These are phyloP conservation scores for Drosophila watanabei DNA, from an alignment of 1,140 invertebrate genomes.

Conservation along the genomic window DNA sequence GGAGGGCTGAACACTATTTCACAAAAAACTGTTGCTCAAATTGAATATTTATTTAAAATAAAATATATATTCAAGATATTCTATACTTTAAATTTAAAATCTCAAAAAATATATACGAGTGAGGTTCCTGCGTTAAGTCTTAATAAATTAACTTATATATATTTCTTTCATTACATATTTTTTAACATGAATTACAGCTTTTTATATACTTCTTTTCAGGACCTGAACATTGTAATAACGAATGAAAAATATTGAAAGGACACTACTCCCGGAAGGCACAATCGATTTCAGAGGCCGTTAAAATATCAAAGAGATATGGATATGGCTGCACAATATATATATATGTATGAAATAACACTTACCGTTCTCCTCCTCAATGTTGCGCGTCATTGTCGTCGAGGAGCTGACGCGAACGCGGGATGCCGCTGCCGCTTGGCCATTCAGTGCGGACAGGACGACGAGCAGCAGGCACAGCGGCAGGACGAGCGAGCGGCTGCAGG, in stretches of 20 bases:
- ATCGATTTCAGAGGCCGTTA: constrained; percentile 34
- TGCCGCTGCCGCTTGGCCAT: constrained; percentile 65
- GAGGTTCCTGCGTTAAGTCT: too few relatives aligned
- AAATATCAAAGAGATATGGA: not conserved
- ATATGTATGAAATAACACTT: constrained; percentile 39
- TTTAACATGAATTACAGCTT: not conserved
- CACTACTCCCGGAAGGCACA: constrained; percentile 29
- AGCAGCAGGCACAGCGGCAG: constrained; percentile 64
- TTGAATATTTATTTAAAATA: too few relatives aligned
- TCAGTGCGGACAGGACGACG: constrained; percentile 59
- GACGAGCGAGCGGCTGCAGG: constrained; percentile 48
- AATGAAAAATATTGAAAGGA: not conserved
- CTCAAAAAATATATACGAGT: too few relatives aligned
- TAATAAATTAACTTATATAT: too few relatives aligned
- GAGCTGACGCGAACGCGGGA: constrained; percentile 80
- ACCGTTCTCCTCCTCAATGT: constrained; percentile 84
- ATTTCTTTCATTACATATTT: too few relatives aligned
- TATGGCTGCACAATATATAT: not conserved
- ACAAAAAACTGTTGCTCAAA: too few relatives aligned
- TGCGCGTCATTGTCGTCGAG: constrained; percentile 80
- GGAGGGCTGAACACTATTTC: too few relatives aligned
- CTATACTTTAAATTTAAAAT: too few relatives aligned
- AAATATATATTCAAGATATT: too few relatives aligned
- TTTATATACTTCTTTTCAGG: not conserved
- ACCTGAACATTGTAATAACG: too few relatives aligned